Conservation (phyloP, 1,140 invertebrate species). For the Ceratoteleas bidentatus region DNA sequence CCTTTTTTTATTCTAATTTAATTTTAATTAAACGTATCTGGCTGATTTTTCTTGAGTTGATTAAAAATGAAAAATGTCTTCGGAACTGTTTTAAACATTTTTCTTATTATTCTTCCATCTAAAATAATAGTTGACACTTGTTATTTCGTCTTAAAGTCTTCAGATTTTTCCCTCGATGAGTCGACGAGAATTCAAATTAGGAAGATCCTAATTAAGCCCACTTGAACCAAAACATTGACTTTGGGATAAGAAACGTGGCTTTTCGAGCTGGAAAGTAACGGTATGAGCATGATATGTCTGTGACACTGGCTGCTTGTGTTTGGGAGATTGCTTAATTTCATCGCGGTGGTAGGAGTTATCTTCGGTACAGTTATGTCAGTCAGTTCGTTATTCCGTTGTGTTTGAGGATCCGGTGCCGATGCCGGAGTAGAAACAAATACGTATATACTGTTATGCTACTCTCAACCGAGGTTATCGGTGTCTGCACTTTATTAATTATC, state of each 20-base stretch:
- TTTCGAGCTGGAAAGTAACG: slow-evolving; percentile 16
- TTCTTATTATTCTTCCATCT: no score
- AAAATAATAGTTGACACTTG: no score
- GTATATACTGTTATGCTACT: slow-evolving; percentile 1
- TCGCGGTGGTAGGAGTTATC: slow-evolving; percentile 51
- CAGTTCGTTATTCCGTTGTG: slow-evolving; percentile 34
- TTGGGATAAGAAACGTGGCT: neutral
- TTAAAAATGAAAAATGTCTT: no score
- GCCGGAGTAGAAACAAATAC: neutral
- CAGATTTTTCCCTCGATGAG: no score
- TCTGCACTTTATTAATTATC: neutral
- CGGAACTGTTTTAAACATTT: no score
- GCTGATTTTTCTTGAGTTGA: no score
- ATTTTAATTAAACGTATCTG: no score
- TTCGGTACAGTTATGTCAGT: slow-evolving; percentile 60
- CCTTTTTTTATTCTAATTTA: no score
- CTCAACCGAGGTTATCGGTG: slow-evolving; percentile 28
- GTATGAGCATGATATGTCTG: slow-evolving; percentile 28
- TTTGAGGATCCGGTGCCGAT: slow-evolving; percentile 19
- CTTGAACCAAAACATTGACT: neutral
- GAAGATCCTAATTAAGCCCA: slow-evolving; percentile 2
- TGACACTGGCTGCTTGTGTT: slow-evolving; percentile 38
- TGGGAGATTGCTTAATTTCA: slow-evolving; percentile 50
- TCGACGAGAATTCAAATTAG: neutral
- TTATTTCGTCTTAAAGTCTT: no score